Evolutionary conservation across 2,888 invertebrate species (phyloP), one percentile per base, ranked within the genome.

Genomic region (Leucoma salicis): DNA sequence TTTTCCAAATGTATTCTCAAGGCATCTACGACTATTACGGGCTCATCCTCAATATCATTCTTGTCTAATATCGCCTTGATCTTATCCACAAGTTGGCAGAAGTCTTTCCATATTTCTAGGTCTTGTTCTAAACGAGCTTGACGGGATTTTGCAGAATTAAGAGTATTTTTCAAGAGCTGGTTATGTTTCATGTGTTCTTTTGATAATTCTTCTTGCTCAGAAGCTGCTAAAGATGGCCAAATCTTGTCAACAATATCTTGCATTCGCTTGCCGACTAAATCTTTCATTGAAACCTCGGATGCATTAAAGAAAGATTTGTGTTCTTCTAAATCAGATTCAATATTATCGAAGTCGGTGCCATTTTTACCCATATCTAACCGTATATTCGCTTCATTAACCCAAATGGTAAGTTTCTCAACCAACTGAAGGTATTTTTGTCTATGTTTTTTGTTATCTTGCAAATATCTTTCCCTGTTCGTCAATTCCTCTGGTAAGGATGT

Each of bases 261-360:
- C 71, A 96, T 95, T 45, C 94, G 92, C 53, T 95, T 95, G 1
- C 95, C 93, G 3, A 96, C 94, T 53, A 96, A 85, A 66, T 95
- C 95, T 45, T 94, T 93, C 71, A 96, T 94, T 14, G 93, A 91
- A 0, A 93, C 90, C 66, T 96, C 96, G 29, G 94, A 94, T 49
- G 93, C 92, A 32, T 84, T 86, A 75, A 96, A 96, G 92, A 95
- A 96, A 27, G 93, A 92, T 81, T 96, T 96, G 70, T 97, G 97
- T 63, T 97, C 96, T 69, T 96, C 95, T 14, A 98, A 88, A 67
- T 97, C 96, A 5, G 92, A 90, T 34, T 94, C 90, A 6, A 97
- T 94, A 57, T 96, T 96, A 61, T 95, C 95, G 68, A 96, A 97
- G 74, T 98, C 96, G 4, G 97, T 94, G 10, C 97, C 97, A 52